Evolutionary conservation across 2,888 invertebrate species (phyloP), one percentile per base, ranked within the genome.

Genomic region (Drosophila recens): DNA sequence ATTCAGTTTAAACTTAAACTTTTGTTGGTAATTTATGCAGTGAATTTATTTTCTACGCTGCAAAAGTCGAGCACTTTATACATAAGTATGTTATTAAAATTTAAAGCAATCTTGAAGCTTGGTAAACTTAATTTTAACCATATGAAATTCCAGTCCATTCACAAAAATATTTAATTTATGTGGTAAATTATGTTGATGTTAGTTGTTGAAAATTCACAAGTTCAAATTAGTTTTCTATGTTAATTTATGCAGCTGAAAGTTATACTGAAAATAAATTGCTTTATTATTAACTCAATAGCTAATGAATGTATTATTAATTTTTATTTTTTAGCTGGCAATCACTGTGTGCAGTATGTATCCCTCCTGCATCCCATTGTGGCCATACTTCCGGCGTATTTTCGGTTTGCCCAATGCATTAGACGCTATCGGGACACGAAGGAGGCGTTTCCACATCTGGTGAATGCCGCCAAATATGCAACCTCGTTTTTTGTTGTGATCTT

Each of bases 381-480:
- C 71, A 95, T 96, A 88, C 93, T 97, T 68, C 97, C 97, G 1
- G 97, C 97, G 2, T 97, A 96, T 95, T 96, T 96, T 90, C 95
- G 97, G 65, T 97, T 97, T 91, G 96, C 96, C 52, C 97, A 97
- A 92, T 97, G 97, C 90, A 93, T 97, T 52, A 93, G 97, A 4
- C 95, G 97, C 80, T 97, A 96, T 91, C 94, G 96, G 53, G 97
- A 97, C 92, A 95, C 96, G 0, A 94, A 94, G 90, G 95, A 96
- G 91, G 94, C 95, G 5, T 96, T 96, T 92, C 97, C 96, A 8
- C 97, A 97, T 94, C 93, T 97, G 61, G 96, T 96, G 27, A 97
- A 97, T 93, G 97, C 97, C 34, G 96, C 96, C 53, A 98, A 98
- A 93, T 98, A 98, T 93, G 96, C 97, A 0, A 97, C 97, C 3